These are phyloP conservation scores for Diloba caeruleocephala DNA, from an alignment of 2,888 invertebrate species.

Conservation along the genomic window DNA sequence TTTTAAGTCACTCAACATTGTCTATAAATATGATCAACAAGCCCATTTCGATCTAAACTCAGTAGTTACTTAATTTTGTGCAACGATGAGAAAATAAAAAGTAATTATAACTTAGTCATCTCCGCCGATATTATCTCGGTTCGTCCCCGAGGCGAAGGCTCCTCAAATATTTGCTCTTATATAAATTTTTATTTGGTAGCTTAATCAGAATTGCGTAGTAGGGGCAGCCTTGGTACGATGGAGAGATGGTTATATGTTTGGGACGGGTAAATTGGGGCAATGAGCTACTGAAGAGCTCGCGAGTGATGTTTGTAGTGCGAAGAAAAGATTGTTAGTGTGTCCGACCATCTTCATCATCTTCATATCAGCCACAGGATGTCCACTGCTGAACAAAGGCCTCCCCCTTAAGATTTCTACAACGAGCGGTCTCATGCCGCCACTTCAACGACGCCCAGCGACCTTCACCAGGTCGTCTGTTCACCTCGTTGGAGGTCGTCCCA, in stretches of 20 bases:
- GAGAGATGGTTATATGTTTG: not conserved
- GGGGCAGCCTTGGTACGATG: conserved; percentile 12
- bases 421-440: too few relatives aligned
- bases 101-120: conserved; percentile 78
- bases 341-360: too few relatives aligned
- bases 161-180: conserved; percentile 62
- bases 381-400: too few relatives aligned
- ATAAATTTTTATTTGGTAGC: conserved; percentile 58
- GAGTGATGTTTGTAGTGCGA: too few relatives aligned
- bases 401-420: too few relatives aligned
- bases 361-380: too few relatives aligned
- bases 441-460: too few relatives aligned
- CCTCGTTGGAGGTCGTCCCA: too few relatives aligned
- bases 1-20: not conserved
- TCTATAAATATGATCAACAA: conserved; percentile 27
- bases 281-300: not conserved
- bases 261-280: not conserved
- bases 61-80: conserved; percentile 58
- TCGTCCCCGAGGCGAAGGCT: conserved; percentile 56
- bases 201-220: conserved; percentile 32
- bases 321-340: too few relatives aligned
- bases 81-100: conserved; percentile 71
- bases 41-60: conserved; percentile 31
- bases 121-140: conserved; percentile 65
- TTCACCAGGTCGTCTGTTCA: too few relatives aligned